Evolutionary conservation across 2,113 vertebrate species (phyloP).

Genomic region (Muntiacus muntjak): DNA sequence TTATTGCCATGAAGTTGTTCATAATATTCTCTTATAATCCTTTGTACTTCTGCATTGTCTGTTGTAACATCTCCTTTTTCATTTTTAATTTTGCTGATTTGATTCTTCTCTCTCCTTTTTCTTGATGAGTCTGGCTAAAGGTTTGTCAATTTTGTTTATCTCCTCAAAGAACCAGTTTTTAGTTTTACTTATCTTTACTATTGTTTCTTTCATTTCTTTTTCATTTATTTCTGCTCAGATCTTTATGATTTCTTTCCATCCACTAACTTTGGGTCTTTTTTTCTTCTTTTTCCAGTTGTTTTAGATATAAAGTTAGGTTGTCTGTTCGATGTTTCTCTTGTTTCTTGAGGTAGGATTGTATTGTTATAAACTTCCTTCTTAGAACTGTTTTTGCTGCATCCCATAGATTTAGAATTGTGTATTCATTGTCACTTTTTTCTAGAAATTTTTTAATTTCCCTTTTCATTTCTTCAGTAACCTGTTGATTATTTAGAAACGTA

Average conservation of each 20-base stretch:
- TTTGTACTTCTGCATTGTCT: neutral
- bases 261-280: neutral
- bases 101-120: neutral
- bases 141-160: neutral
- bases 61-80: neutral
- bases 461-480: neutral
- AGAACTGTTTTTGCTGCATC: neutral
- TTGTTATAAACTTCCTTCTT: neutral
- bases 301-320: neutral
- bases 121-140: neutral
- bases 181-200: neutral
- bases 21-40: neutral
- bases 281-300: neutral
- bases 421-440: neutral
- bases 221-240: neutral
- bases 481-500: neutral
- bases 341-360: neutral
- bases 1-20: neutral
- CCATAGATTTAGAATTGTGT: neutral
- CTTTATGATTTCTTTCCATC: neutral
- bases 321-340: neutral
- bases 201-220: neutral
- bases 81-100: neutral
- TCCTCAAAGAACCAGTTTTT: neutral
- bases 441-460: neutral